Percentiles rank a stretch among this genome's conserved stretches.
These are phyloP conservation scores for Odobenus rosmarus DNA, from an alignment of 2,113 vertebrate species.

Conservation along the genomic window DNA sequence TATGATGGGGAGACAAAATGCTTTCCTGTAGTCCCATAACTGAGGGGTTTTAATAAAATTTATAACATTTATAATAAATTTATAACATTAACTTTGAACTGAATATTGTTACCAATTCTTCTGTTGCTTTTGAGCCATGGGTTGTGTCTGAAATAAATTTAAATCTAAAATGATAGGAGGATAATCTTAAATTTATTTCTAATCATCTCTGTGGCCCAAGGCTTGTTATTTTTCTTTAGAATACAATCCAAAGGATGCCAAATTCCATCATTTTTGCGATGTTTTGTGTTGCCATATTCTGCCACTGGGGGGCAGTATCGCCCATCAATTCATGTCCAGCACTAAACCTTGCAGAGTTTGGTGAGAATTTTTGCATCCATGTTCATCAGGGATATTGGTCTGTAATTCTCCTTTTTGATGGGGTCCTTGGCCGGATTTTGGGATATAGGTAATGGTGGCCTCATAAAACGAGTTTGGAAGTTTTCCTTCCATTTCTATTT, in stretches of 20 bases:
- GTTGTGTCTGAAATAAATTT: background rate
- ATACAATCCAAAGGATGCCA: rapidly evolving
- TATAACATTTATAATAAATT: background rate
- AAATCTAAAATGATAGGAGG: background rate
- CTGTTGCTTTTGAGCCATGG: background rate
- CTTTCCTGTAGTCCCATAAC: background rate
- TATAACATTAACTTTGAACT: background rate
- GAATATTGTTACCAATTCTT: background rate
- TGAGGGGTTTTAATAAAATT: background rate
- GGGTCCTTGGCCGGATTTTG: no score
- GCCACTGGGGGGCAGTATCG: conserved; percentile 7
- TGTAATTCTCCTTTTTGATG: no score
- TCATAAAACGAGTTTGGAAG: no score
- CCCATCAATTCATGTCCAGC: background rate
- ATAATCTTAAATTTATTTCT: conserved; percentile 6
- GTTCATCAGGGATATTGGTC: no score
- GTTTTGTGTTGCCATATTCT: background rate
- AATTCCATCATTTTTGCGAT: background rate
- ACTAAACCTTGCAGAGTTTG: rapidly evolving
- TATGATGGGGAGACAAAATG: background rate
- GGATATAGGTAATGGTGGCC: no score
- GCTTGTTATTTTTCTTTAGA: background rate
- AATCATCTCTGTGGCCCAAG: background rate
- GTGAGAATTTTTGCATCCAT: no score
- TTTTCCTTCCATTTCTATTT: no score